phyloP scores from a whole-genome alignment of 2,113 vertebrate species.

The Pedionomus torquatus region DNA sequence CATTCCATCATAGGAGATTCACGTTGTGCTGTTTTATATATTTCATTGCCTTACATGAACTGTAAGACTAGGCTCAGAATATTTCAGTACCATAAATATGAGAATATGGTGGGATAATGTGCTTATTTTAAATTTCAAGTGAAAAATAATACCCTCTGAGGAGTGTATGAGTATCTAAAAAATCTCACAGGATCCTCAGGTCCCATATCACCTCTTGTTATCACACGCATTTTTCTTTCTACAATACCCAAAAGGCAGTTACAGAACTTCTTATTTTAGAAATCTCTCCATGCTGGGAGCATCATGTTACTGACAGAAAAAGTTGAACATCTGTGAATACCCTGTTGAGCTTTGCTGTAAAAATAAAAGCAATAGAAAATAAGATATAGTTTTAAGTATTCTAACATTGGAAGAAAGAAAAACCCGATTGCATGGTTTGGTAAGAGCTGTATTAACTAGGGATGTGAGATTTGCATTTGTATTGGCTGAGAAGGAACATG shows the following conservation, averaged over 20 bases:
- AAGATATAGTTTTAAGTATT: background rate
- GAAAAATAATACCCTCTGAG: background rate
- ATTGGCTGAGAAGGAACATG: background rate
- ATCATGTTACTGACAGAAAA: background rate
- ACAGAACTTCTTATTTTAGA: background rate
- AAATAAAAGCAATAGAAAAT: background rate
- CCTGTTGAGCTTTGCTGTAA: background rate
- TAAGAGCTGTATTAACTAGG: background rate
- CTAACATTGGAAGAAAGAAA: background rate
- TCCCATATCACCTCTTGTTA: background rate
- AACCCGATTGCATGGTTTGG: rapidly evolving
- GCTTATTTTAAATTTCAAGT: background rate
- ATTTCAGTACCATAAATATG: background rate
- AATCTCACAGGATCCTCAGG: background rate
- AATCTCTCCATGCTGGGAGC: background rate
- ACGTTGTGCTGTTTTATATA: background rate
- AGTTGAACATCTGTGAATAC: background rate
- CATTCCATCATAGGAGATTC: background rate
- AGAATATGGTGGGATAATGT: background rate
- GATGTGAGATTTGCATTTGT: background rate
- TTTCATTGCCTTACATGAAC: background rate
- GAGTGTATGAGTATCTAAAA: background rate
- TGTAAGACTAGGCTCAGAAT: background rate
- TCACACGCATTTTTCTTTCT: background rate
- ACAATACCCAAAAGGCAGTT: background rate